Evolutionary conservation across 1,140 invertebrate species (phyloP), one percentile per base, ranked within the genome.

Genomic region (Coelopa frigida): DNA sequence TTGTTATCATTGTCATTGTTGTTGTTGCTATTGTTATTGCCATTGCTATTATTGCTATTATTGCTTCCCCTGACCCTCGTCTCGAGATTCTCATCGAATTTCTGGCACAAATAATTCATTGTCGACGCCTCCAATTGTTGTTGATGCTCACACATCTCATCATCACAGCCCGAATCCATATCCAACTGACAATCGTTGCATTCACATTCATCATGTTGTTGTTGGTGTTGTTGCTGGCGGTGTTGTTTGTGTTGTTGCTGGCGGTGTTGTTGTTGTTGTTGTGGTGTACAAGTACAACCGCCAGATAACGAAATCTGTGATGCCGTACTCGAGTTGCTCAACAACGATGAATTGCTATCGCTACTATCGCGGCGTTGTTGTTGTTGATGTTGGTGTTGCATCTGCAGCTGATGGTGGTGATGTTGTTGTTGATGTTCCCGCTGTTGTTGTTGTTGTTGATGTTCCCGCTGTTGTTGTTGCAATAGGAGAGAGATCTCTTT

Each of bases 111-210:
- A 39, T 67, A 59, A 29, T 67, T 63, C 14, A 69, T 49, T 40
- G 61, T 57, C n/a, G 55, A 50, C 6, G 50, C 39, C 29, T 67
- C 62, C 37, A 59, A 32, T 4, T 52, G 52, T 21, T 31, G 45
- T n/a, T 37, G 32, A 38, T 65, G 61, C 26, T 61, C 59, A 22
- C 57, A 59, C 5, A 68, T 48, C 45, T 80, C 79, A 59, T 78
- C 79, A 53, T 79, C 79, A 68, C 78, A 80, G 45, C 78, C 78
- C 37, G 76, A 78, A 59, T 78, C 58, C 46, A 54, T 50, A 35
- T 65, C 60, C 37, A 54, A 22, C 40, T 50, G 48, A 26, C 51
- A 51, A 26, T 57, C 43, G 27, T 44, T 43, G 37, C 40, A 48
- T 14, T 48, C 35, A 23, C 46, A 52, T 47, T 47, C 18, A 15